Evolutionary conservation across 2,888 invertebrate genomes (phyloP), one percentile per base, ranked within the genome.

Genomic region (Oligia fasciuncula): DNA sequence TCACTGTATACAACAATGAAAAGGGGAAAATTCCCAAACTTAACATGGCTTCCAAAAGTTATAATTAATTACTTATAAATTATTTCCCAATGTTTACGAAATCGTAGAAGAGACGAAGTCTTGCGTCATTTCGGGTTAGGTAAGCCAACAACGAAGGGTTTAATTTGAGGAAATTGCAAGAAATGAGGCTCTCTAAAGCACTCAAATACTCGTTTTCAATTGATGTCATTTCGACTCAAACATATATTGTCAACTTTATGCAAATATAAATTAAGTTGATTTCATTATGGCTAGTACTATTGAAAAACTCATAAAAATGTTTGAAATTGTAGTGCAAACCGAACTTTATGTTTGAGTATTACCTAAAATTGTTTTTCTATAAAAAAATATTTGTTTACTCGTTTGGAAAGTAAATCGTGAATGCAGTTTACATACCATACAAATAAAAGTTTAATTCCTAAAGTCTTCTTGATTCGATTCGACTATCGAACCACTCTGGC

Each of bases 11-110:
- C 4, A 79, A 62, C n/a, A 67, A 83, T 51, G 46, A 49, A 57
- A 73, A 54, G 23, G 69, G 73, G 65, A 29, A 70, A 84, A 14
- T 49, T 73, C 3, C 8, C 0, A 40, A 43, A 66, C 1, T 23
- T 66, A 51, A 17, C 68, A 81, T 4, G 82, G 74, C 67, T 83
- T 83, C 82, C n/a, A 19, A 40, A 60, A 74, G 74, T 79, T 74
- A 43, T n/a, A 63, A 67, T 66, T 71, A 79, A 49, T 78, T 84
- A 54, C 60, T 43, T 51, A 29, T 60, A 74, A 14, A 11, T 75
- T 51, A 67, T 66, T 70, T 70, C 35, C 57, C 35, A 83, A 81
- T 14, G 60, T 8, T 79, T 40, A 66, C 35, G 54, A 79, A 84
- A 46, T 54, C 84, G 9, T 84, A 78, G 62, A 46, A 84, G 23